phyloP scores from a whole-genome alignment of 2,888 invertebrate genomes.

The Pandemis heparana region DNA sequence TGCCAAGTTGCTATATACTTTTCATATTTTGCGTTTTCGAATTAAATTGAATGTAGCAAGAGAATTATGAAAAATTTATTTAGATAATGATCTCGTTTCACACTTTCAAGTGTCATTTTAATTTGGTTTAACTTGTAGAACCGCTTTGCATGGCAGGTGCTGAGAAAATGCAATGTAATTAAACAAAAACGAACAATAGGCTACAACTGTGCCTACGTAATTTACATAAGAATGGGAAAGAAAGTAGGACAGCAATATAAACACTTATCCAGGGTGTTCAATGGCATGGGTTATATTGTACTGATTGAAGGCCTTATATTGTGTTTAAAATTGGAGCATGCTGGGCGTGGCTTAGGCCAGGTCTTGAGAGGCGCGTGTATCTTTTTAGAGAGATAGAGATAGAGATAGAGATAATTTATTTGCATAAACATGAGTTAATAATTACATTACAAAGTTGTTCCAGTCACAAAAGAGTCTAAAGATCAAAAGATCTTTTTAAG shows the following conservation, averaged over 20 bases:
- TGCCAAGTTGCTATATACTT: not conserved
- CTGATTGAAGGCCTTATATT: conserved; percentile 12
- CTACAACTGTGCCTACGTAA: not conserved
- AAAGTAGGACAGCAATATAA: conserved; percentile 34
- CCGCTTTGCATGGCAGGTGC: not conserved
- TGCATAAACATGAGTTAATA: no score
- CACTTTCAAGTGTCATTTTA: not conserved
- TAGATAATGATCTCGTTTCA: not conserved
- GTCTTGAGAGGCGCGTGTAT: not conserved
- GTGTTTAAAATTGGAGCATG: conserved; percentile 6
- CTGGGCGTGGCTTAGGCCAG: conserved; percentile 6
- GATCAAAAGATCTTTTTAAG: no score
- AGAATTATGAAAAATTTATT: no score
- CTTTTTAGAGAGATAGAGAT: no score
- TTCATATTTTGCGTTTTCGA: not conserved
- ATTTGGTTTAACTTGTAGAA: not conserved
- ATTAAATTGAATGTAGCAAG: no score
- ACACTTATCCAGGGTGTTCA: conserved; percentile 29
- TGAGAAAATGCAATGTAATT: not conserved
- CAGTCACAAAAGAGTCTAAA: no score
- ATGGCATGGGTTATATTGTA: conserved; percentile 14
- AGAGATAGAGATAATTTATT: no score
- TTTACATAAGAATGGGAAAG: conserved; percentile 17
- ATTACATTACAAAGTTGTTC: no score
- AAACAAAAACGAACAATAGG: not conserved